Evolutionary conservation across 2,113 vertebrate species (phyloP).

Genomic region (Daubentonia madagascariensis): DNA sequence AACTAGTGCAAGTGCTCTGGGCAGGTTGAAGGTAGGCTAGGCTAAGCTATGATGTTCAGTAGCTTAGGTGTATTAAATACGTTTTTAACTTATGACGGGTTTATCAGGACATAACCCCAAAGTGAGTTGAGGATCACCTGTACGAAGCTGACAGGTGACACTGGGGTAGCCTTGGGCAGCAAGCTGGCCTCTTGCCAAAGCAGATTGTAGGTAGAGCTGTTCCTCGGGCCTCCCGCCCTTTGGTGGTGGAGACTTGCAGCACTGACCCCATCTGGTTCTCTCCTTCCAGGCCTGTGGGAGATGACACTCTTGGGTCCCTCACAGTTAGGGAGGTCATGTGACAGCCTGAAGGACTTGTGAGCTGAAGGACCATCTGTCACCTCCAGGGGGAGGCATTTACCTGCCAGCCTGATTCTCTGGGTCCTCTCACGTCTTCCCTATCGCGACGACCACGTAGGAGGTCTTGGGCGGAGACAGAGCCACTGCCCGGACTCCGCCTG

Average conservation of each 20-base stretch:
- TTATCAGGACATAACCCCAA: neutral
- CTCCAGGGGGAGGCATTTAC: neutral
- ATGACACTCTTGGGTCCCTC: neutral
- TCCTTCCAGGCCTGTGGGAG: neutral
- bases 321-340: neutral
- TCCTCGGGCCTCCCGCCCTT: too few species aligned
- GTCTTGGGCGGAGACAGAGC: neutral
- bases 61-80: neutral
- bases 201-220: neutral
- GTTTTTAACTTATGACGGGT: neutral
- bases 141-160: neutral
- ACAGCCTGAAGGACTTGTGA: neutral
- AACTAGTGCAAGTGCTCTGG: neutral
- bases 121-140: neutral
- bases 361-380: neutral
- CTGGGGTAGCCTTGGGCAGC: neutral
- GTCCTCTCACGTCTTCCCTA: neutral
- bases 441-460: fast-evolving
- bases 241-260: neutral
- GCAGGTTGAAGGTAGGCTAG: neutral
- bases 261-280: neutral
- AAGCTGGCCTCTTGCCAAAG: neutral
- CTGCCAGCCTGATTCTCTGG: neutral
- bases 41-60: neutral
- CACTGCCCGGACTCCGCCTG: neutral